Evolutionary conservation across 2,113 vertebrate genomes (phyloP).

Genomic region (Oplegnathus fasciatus): DNA sequence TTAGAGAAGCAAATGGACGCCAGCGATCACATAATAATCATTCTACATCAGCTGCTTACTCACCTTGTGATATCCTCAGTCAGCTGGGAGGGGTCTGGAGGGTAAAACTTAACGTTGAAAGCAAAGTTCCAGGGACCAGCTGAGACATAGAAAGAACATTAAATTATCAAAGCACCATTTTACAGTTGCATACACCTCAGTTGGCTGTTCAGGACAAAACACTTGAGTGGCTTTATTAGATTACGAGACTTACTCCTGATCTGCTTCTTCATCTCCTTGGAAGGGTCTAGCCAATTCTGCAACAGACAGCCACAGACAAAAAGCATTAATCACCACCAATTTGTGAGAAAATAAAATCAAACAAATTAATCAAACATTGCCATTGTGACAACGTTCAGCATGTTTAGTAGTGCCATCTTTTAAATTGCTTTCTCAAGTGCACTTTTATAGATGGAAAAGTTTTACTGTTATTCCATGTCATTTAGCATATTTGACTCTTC

Average conservation of each 20-base stretch:
- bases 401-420: neutral
- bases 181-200: neutral
- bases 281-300: constrained; percentile 97
- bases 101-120: constrained; percentile 99
- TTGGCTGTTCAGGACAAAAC: neutral
- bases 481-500: neutral
- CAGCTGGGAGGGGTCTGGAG: constrained; percentile 95
- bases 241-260: constrained; percentile 90
- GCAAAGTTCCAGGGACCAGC: constrained; percentile 96
- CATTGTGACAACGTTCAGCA: neutral
- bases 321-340: neutral
- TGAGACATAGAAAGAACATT: constrained; percentile 74
- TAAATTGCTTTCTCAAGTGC: neutral
- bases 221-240: constrained; percentile 1
- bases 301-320: constrained; percentile 61
- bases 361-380: neutral
- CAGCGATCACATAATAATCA: neutral
- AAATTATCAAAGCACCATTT: constrained; percentile 13
- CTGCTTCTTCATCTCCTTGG: constrained; percentile 98
- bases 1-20: neutral
- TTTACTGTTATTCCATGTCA: neutral
- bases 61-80: constrained; percentile 98
- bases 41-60: neutral
- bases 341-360: neutral
- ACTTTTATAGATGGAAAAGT: neutral